phyloP scores from a whole-genome alignment of 2,113 vertebrate species.

The Silurus glanis region DNA sequence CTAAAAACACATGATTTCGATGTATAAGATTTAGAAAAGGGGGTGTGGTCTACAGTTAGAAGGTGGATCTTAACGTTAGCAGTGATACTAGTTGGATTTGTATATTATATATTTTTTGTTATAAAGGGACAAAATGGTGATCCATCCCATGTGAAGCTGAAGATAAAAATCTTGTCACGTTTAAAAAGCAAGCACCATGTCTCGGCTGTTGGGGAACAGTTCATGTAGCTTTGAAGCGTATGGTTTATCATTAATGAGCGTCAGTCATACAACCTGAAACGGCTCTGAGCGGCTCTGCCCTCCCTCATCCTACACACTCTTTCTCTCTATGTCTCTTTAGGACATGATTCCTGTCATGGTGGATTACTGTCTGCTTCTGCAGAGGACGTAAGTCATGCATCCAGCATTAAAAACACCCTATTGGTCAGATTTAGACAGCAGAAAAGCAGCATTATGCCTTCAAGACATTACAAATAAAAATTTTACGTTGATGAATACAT shows the following conservation, averaged over 20 bases:
- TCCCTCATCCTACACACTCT: slow-evolving; percentile 13
- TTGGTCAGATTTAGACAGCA: slow-evolving; percentile 9
- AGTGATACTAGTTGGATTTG: not conserved
- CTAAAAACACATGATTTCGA: not conserved
- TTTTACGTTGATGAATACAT: not conserved
- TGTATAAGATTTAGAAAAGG: not conserved
- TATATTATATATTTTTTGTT: not conserved
- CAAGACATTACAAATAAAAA: not conserved
- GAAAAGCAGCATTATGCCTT: not conserved
- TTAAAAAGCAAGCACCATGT: not conserved
- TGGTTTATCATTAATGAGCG: slow-evolving; percentile 16
- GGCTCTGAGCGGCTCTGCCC: slow-evolving; percentile 27
- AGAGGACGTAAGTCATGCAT: slow-evolving; percentile 81
- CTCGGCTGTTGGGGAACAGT: not conserved
- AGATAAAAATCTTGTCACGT: not conserved
- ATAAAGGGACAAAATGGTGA: not conserved
- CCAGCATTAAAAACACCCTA: slow-evolving; percentile 4
- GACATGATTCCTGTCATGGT: slow-evolving; percentile 89
- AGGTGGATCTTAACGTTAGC: not conserved
- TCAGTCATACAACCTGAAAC: slow-evolving; percentile 21
- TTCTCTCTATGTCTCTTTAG: slow-evolving; percentile 66
- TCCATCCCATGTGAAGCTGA: not conserved
- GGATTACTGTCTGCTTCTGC: slow-evolving; percentile 91
- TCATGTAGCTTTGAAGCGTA: not conserved
- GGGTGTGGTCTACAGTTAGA: not conserved